A percentile compares a stretch with the other conserved stretches of the same genome.
phyloP scores from a whole-genome alignment of 30 jellyfish, hydroid and myxozoan genomes.

The Mastigias papua region DNA sequence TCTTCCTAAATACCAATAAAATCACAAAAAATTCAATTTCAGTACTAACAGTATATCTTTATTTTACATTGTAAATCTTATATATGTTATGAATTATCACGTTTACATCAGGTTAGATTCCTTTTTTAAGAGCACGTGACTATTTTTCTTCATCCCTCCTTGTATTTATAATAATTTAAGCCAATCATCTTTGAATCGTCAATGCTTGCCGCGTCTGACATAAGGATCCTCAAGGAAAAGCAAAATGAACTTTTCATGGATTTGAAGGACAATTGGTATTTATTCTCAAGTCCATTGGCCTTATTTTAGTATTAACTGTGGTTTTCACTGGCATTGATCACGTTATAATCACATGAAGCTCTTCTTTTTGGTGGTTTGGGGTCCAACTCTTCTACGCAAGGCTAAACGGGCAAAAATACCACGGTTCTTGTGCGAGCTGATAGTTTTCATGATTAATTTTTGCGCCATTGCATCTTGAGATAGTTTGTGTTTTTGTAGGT shows the following conservation, averaged over 20 bases:
- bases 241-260: neutral
- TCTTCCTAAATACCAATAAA: slow-evolving; percentile 1
- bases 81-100: neutral
- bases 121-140: neutral
- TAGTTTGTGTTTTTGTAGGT: no score
- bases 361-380: no score
- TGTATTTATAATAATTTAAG: neutral
- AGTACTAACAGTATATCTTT: neutral
- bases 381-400: no score
- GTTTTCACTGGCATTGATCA: no score
- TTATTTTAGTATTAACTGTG: no score
- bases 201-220: neutral
- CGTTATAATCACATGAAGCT: no score
- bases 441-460: no score
- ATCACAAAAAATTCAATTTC: neutral
- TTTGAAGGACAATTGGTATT: neutral
- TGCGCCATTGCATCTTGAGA: no score
- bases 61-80: neutral
- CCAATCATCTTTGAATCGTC: neutral
- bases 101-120: neutral
- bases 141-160: neutral
- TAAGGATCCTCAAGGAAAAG: neutral
- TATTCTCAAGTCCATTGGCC: neutral
- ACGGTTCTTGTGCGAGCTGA: no score
- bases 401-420: no score